Evolutionary conservation across 2,797 vertebrate species (phyloP).

Genomic region (Rallus crepitans): DNA sequence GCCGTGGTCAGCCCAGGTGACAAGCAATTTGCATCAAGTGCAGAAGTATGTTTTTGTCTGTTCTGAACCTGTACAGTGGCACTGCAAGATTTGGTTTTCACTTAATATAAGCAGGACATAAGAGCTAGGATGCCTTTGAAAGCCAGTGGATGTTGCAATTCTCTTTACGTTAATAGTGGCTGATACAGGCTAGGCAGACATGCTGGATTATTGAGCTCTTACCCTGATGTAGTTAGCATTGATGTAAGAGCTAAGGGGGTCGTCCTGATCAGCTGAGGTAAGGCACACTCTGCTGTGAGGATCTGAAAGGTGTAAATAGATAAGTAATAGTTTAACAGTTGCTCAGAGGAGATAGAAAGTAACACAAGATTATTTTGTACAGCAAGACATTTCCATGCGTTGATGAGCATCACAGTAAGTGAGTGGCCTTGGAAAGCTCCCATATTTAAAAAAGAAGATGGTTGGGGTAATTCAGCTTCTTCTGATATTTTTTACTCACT

Average conservation of each 20-base stretch:
- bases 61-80: neutral
- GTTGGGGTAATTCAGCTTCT: neutral
- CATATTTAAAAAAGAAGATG: neutral
- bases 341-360: neutral
- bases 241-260: constrained; percentile 96
- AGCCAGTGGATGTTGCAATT: neutral
- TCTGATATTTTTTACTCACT: neutral
- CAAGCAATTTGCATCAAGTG: neutral
- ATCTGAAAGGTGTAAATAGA: constrained; percentile 82
- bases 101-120: constrained; percentile 16
- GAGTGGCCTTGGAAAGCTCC: neutral
- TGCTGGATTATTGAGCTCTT: constrained; percentile 52
- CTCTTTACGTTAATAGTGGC: neutral
- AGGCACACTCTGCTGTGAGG: constrained; percentile 98
- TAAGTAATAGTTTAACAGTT: neutral
- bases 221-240: constrained; percentile 98
- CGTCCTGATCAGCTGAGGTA: constrained; percentile 89
- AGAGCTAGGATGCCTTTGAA: neutral
- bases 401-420: neutral
- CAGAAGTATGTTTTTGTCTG: neutral
- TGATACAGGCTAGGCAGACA: neutral
- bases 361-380: neutral
- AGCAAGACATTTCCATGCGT: neutral
- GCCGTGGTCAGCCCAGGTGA: neutral
- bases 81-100: neutral